Percentiles rank a stretch among this genome's conserved stretches.
phyloP scores from a whole-genome alignment of 2,888 invertebrate species.

The Drosophila nigritarsus region DNA sequence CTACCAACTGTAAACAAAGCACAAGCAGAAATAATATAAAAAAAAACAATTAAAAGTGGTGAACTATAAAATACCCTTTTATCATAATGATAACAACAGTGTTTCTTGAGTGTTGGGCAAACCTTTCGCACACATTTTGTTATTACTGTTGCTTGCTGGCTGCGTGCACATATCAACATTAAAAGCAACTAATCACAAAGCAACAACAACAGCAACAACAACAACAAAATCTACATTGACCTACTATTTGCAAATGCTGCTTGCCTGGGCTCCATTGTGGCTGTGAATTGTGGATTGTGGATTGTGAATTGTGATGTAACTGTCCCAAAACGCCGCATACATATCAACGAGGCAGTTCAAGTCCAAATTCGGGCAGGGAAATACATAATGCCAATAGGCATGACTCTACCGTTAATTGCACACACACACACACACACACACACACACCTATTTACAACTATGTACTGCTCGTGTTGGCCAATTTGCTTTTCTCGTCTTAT shows the following conservation, averaged over 20 bases:
- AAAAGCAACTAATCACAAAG: conserved; percentile 65
- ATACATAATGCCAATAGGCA: conserved; percentile 50
- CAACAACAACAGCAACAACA: conserved; percentile 28
- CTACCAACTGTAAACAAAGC: conserved; percentile 40
- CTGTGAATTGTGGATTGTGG: conserved; percentile 52
- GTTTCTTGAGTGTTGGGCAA: conserved; percentile 1
- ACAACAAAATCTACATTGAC: conserved; percentile 66
- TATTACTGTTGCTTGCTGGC: neutral
- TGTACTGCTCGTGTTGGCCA: conserved; percentile 57
- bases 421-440: conserved; percentile 37
- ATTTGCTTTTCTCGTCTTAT: conserved; percentile 73
- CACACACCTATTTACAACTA: conserved; percentile 13
- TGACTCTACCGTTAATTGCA: conserved; percentile 78
- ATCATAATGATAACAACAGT: neutral
- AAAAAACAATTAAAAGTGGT: conserved; percentile 1
- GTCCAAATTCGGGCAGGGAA: conserved; percentile 75
- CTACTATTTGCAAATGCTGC: conserved; percentile 73
- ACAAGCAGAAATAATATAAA: conserved; percentile 10
- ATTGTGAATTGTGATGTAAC: conserved; percentile 69
- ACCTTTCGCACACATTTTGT: neutral
- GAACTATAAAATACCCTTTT: conserved; percentile 34
- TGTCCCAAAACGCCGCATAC: conserved; percentile 80
- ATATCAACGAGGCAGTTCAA: conserved; percentile 81
- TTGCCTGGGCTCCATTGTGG: conserved; percentile 45
- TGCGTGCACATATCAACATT: conserved; percentile 28